phyloP scores from a whole-genome alignment of 2,888 invertebrate species.

The Diloba caeruleocephala region DNA sequence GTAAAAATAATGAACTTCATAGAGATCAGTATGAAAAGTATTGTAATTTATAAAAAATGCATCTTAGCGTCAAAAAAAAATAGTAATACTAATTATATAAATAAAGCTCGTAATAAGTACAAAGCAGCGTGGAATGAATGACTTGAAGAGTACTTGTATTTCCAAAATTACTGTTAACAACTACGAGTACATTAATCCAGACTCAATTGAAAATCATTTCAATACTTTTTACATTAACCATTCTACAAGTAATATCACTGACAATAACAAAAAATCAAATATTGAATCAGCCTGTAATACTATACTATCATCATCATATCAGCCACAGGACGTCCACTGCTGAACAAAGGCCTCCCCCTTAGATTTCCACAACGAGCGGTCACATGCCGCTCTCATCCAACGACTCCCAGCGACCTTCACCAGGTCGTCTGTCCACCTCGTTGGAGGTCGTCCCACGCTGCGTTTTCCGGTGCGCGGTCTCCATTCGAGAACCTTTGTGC shows the following conservation, averaged over 20 bases:
- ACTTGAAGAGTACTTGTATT: neutral
- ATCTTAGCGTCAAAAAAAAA: neutral
- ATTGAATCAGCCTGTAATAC: neutral
- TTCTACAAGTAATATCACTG: neutral
- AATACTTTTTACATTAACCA: neutral
- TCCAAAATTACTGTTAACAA: neutral
- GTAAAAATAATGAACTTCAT: neutral
- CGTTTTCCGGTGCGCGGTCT: too few species aligned
- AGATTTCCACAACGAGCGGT: too few species aligned
- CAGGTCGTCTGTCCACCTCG: too few species aligned
- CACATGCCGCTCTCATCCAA: too few species aligned
- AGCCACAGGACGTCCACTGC: too few species aligned
- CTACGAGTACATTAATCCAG: neutral
- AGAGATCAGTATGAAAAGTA: constrained; percentile 3
- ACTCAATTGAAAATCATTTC: constrained; percentile 1
- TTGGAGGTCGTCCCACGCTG: too few species aligned
- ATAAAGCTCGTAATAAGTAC: neutral
- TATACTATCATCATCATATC: too few species aligned
- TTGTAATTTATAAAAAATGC: constrained; percentile 2
- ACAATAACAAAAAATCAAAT: neutral
- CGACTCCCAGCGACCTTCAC: too few species aligned
- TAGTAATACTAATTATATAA: neutral
- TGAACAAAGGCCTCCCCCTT: too few species aligned
- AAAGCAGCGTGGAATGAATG: neutral
- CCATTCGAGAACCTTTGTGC: too few species aligned